These are phyloP conservation scores for Aphaenogaster ashmeadi DNA, from an alignment of 1,140 invertebrate genomes.

Conservation along the genomic window DNA sequence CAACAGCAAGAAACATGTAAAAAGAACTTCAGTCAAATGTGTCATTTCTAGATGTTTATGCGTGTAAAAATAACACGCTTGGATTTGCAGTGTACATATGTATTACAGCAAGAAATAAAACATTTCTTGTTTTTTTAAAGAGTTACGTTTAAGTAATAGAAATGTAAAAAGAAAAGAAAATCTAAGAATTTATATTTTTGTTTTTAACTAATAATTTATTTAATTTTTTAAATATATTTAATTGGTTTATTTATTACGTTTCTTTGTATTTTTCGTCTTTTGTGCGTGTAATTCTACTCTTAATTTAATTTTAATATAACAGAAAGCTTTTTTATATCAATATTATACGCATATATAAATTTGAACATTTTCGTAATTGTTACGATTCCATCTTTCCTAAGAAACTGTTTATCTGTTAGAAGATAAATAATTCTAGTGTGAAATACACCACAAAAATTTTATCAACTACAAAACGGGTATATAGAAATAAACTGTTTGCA, in stretches of 20 bases:
- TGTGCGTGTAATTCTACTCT: background rate
- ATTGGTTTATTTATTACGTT: slow-evolving; percentile 6
- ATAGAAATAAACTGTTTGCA: background rate
- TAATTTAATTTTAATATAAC: background rate
- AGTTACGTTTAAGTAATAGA: background rate
- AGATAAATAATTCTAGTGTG: background rate
- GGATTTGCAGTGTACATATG: no score
- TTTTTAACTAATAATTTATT: background rate
- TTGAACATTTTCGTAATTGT: background rate
- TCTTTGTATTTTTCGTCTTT: no score
- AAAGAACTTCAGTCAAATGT: no score
- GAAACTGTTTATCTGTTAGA: background rate
- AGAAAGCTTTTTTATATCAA: background rate
- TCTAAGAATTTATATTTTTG: background rate
- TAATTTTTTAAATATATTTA: background rate
- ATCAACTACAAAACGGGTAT: background rate
- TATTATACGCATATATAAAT: background rate
- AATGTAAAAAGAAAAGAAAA: background rate
- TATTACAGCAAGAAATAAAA: background rate
- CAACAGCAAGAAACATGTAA: no score
- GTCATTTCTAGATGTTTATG: no score
- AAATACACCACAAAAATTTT: background rate
- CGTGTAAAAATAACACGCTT: no score
- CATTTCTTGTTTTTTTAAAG: background rate
- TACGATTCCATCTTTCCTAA: background rate